Evolutionary conservation across 2,888 invertebrate genomes (phyloP).

Genomic region (Cosmorhoe ocellata): DNA sequence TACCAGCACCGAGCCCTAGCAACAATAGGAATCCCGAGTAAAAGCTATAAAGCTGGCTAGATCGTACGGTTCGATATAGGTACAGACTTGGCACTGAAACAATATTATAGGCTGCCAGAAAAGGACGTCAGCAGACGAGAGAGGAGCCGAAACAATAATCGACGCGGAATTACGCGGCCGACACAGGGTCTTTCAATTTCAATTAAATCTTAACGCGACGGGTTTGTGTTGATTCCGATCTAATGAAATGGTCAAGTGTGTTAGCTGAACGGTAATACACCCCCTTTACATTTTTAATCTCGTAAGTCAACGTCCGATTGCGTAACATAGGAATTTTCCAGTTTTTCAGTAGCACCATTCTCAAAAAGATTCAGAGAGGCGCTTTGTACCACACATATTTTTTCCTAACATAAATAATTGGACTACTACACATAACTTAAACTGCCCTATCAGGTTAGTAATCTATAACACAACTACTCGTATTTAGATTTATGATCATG

Average conservation of each 20-base stretch:
- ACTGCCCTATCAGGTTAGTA: no score
- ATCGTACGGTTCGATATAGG: constrained; percentile 62
- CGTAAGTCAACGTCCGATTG: constrained; percentile 32
- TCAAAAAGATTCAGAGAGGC: no score
- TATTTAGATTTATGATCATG: no score
- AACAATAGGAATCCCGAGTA: constrained; percentile 41
- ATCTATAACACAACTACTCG: no score
- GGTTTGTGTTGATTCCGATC: constrained; percentile 45
- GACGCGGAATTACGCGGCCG: constrained; percentile 54
- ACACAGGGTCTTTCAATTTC: constrained; percentile 58
- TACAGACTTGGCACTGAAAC: constrained; percentile 69
- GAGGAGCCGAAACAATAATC: constrained; percentile 59
- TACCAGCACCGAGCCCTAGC: constrained; percentile 36
- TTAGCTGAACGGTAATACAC: constrained; percentile 25
- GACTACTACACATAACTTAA: no score
- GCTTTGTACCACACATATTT: no score
- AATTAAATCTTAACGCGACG: constrained; percentile 54
- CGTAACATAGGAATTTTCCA: constrained; percentile 21
- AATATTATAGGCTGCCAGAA: constrained; percentile 72
- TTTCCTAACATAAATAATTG: no score
- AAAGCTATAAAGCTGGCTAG: constrained; percentile 64
- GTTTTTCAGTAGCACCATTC: no score
- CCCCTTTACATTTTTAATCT: constrained; percentile 25
- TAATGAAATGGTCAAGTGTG: constrained; percentile 41
- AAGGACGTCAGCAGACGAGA: constrained; percentile 63